phyloP scores from a whole-genome alignment of 2,113 vertebrate species.

The Heterotilapia buettikoferi region DNA sequence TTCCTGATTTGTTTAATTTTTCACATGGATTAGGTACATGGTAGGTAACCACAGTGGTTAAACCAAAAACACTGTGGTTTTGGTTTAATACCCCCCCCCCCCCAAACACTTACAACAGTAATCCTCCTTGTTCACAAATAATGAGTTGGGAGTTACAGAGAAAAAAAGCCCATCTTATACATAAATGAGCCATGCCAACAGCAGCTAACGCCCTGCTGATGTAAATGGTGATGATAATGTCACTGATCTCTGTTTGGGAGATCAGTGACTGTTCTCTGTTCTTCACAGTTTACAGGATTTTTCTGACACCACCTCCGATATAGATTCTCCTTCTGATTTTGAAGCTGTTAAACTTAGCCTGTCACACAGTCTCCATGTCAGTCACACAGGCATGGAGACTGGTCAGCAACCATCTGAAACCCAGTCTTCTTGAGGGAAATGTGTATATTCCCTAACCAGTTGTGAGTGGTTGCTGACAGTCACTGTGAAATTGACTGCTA shows the following conservation, averaged over 20 bases:
- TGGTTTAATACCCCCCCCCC: not conserved
- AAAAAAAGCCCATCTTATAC: rapidly evolving
- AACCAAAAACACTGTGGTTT: not conserved
- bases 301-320: not conserved
- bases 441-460: not conserved
- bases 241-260: not conserved
- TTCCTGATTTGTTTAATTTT: not conserved
- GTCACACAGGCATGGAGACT: not conserved
- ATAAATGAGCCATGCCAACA: not conserved
- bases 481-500: not conserved
- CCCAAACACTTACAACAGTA: not conserved
- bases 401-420: not conserved
- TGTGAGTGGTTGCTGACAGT: not conserved
- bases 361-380: not conserved
- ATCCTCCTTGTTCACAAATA: not conserved
- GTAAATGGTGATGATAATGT: not conserved
- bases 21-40: not conserved
- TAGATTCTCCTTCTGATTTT: not conserved
- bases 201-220: not conserved
- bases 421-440: rapidly evolving
- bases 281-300: not conserved
- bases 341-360: not conserved
- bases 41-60: not conserved
- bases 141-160: not conserved
- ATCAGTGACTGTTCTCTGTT: not conserved